Evolutionary conservation across 1,140 invertebrate genomes (phyloP).

Genomic region (Paralvinella palmiformis): DNA sequence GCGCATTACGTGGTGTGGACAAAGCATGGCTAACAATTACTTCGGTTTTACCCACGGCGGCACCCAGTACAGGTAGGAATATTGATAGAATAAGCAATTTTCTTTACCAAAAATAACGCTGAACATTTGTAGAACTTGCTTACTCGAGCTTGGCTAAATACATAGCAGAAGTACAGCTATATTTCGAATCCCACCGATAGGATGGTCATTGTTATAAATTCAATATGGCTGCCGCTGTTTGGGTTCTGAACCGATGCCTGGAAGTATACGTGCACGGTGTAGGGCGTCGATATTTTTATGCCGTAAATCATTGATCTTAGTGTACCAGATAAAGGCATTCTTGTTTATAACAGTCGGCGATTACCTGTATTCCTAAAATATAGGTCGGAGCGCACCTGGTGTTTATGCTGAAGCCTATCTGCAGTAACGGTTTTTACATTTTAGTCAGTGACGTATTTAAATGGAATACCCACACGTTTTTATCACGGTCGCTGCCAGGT

Average conservation of each 20-base stretch:
- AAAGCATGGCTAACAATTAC: constrained; percentile 80
- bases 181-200: neutral
- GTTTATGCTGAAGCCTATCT: too few species aligned
- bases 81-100: neutral
- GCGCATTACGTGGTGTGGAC: too few species aligned
- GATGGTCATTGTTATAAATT: neutral
- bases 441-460: too few species aligned
- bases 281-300: neutral
- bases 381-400: too few species aligned
- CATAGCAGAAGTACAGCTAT: neutral
- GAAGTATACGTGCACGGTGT: neutral
- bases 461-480: too few species aligned
- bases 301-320: neutral
- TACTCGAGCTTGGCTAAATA: neutral
- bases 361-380: too few species aligned
- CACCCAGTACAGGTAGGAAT: constrained; percentile 76
- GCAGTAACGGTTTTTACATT: too few species aligned
- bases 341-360: too few species aligned
- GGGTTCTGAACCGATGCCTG: too few species aligned
- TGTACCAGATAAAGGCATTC: neutral
- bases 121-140: neutral
- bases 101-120: neutral
- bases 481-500: too few species aligned
- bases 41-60: constrained; percentile 84
- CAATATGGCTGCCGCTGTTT: neutral